Evolutionary conservation across 2,113 vertebrate species (phyloP).

Genomic region (Collichthys lucidus): DNA sequence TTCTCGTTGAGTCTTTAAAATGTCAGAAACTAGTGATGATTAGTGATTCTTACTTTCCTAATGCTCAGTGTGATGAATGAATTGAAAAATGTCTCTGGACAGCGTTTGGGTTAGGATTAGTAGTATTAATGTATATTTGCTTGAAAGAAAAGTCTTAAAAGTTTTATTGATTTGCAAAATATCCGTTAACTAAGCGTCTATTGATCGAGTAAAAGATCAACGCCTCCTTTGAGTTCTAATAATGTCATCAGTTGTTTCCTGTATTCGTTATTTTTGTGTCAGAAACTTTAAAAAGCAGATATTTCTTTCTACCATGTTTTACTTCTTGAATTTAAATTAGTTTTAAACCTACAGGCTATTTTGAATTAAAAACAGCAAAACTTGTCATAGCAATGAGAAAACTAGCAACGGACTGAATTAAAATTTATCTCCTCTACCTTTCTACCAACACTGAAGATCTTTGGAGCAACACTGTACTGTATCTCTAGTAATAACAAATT

Average conservation of each 20-base stretch:
- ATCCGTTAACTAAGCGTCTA: neutral
- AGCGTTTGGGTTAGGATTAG: too few species aligned
- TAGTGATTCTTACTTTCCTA: neutral
- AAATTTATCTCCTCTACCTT: neutral
- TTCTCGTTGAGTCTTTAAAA: too few species aligned
- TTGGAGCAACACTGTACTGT: neutral
- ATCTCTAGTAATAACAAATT: neutral
- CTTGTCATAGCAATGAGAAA: neutral
- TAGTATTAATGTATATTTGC: neutral
- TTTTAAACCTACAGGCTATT: neutral
- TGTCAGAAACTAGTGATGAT: neutral
- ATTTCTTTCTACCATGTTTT: conserved; percentile 1
- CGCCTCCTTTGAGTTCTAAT: neutral
- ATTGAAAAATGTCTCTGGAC: neutral
- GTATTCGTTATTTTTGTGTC: neutral
- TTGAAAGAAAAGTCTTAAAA: neutral
- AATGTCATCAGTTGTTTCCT: conserved; percentile 4
- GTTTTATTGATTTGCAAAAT: neutral
- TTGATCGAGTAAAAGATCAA: neutral
- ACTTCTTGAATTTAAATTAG: neutral
- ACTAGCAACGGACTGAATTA: neutral
- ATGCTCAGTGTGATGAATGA: neutral
- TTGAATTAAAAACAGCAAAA: neutral
- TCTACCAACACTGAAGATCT: neutral
- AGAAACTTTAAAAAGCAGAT: neutral